A percentile compares a stretch with the other conserved stretches of the same genome.
These are phyloP conservation scores for Drosophila robusta DNA, from an alignment of 2,888 invertebrate species.

Conservation along the genomic window DNA sequence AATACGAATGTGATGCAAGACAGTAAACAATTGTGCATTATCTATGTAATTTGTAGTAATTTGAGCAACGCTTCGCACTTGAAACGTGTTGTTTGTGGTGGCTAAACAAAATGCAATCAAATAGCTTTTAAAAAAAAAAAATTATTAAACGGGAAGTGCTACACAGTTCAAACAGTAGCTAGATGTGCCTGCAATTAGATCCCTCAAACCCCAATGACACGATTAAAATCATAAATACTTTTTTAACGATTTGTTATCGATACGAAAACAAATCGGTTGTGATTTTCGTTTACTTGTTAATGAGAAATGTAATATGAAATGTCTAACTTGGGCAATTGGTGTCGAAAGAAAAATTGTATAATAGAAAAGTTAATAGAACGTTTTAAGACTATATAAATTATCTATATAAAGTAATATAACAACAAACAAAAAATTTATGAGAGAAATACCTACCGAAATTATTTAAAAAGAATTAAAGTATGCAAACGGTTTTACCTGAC, in stretches of 20 bases:
- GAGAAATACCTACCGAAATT: not conserved
- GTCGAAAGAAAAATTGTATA: not conserved
- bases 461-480: not conserved
- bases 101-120: conserved; percentile 62
- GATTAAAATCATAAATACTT: conserved; percentile 33
- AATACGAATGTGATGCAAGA: conserved; percentile 73
- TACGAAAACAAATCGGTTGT: conserved; percentile 40
- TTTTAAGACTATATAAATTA: not conserved
- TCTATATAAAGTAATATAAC: not conserved
- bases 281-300: conserved; percentile 41
- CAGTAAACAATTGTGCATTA: conserved; percentile 67
- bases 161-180: conserved; percentile 47
- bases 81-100: conserved; percentile 66
- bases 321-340: conserved; percentile 1
- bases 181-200: conserved; percentile 45
- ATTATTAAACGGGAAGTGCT: conserved; percentile 32
- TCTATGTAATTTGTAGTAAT: conserved; percentile 64
- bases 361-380: not conserved
- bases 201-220: conserved; percentile 1
- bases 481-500: no score
- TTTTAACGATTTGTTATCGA: conserved; percentile 34
- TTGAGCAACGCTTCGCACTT: conserved; percentile 66
- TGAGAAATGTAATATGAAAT: not conserved
- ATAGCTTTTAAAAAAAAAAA: conserved; percentile 17
- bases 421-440: not conserved